Evolutionary conservation across 2,113 vertebrate genomes (phyloP).

Genomic region (Pontoporia blainvillei): DNA sequence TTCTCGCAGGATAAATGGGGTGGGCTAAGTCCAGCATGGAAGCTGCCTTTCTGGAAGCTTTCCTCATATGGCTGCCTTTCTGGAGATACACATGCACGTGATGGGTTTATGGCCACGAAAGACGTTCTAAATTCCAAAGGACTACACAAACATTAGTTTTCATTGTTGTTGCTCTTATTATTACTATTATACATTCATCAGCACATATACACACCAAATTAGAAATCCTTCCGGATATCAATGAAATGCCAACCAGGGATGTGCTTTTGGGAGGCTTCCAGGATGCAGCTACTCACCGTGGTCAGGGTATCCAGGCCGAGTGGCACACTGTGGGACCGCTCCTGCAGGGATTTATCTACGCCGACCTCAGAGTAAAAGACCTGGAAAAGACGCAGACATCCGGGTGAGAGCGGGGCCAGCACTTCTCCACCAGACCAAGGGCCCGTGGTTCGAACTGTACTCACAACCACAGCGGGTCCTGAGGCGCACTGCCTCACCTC

Average conservation of each 20-base stretch:
- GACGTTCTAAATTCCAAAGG: neutral
- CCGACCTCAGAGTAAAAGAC: slow-evolving; percentile 91
- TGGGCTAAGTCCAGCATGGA: neutral
- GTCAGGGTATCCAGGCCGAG: slow-evolving; percentile 84
- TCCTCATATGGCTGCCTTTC: neutral
- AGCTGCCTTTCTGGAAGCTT: neutral
- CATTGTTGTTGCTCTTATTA: too few species aligned
- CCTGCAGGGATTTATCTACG: slow-evolving; percentile 78
- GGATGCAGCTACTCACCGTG: slow-evolving; percentile 82
- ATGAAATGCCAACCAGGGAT: neutral
- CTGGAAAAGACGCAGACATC: slow-evolving; percentile 73
- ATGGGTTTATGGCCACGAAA: neutral
- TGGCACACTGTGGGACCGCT: slow-evolving; percentile 81
- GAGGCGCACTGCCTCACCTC: rapidly evolving
- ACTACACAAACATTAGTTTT: too few species aligned
- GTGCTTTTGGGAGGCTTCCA: neutral
- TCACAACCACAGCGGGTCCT: too few species aligned
- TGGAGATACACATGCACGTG: rapidly evolving
- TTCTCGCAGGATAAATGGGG: neutral
- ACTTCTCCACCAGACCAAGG: neutral
- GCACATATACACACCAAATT: neutral
- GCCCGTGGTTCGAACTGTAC: rapidly evolving
- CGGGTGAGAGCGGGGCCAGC: neutral
- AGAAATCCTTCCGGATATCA: neutral
- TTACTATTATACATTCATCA: neutral